Conservation (phyloP, 2,888 invertebrate species). For the Lasioglossum oenotherae region DNA sequence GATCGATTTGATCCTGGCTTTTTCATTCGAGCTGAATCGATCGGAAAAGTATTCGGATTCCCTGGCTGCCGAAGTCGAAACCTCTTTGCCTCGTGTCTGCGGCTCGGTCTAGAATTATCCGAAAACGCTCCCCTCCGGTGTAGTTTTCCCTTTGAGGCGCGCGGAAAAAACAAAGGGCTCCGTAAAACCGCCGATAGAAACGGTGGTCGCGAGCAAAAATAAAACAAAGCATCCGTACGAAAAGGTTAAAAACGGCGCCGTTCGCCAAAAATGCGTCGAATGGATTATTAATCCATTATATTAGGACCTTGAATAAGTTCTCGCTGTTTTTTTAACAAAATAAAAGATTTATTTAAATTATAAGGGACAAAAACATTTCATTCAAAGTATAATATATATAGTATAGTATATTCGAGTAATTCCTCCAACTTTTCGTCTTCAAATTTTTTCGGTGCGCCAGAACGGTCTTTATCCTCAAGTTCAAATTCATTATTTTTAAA, state of each 20-base stretch:
- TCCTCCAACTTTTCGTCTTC: too few relatives aligned
- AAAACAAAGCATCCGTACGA: not conserved
- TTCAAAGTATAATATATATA: too few relatives aligned
- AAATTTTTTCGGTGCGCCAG: too few relatives aligned
- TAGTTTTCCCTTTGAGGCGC: constrained; percentile 18
- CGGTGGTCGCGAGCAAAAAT: constrained; percentile 7
- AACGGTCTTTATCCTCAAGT: too few relatives aligned
- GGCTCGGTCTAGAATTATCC: constrained; percentile 23
- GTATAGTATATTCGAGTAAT: too few relatives aligned
- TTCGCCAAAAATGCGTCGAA: not conserved
- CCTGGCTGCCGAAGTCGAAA: constrained; percentile 42
- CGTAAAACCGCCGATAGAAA: not conserved
- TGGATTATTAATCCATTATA: not conserved
- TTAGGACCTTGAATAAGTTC: too few relatives aligned
- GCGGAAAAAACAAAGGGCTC: constrained; percentile 2
- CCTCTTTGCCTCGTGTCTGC: constrained; percentile 27
- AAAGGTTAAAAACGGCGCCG: not conserved
- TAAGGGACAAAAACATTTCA: too few relatives aligned
- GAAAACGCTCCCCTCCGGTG: constrained; percentile 18
- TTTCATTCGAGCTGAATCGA: constrained; percentile 58
- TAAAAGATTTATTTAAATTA: too few relatives aligned
- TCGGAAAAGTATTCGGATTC: constrained; percentile 61
- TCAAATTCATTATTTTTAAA: too few relatives aligned
- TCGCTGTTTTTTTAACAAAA: too few relatives aligned
- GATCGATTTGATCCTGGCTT: constrained; percentile 71